phyloP scores from a whole-genome alignment of 2,797 vertebrate genomes.

The Acestrorhynchus altus region DNA sequence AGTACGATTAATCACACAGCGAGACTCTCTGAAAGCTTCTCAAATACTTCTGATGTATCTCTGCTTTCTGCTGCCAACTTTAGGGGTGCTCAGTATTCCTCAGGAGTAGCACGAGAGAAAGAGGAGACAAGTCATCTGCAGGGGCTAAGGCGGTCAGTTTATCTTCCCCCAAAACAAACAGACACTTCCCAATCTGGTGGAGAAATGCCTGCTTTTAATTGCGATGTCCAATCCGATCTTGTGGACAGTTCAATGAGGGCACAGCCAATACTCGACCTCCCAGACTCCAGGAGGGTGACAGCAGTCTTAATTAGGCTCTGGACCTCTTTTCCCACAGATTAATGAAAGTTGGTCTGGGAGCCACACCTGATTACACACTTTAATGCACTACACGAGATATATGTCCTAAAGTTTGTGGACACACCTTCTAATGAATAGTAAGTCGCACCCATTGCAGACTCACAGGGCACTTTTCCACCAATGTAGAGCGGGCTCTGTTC shows the following conservation, averaged over 20 bases:
- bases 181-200: neutral
- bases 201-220: neutral
- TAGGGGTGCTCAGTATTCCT: neutral
- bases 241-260: neutral
- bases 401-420: no score
- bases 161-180: neutral
- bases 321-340: no score
- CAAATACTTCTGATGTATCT: neutral
- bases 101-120: neutral
- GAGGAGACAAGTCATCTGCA: neutral
- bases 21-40: neutral
- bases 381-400: no score
- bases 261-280: neutral
- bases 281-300: no score
- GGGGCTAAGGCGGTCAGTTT: neutral
- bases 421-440: no score
- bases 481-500: no score
- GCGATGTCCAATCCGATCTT: neutral
- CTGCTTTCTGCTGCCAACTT: neutral
- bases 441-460: no score
- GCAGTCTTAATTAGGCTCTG: no score
- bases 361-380: no score
- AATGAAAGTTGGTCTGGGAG: no score
- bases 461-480: no score
- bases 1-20: neutral